A percentile compares a stretch with the other conserved stretches of the same genome.
phyloP scores from a whole-genome alignment of 2,113 vertebrate genomes.

The Myotis brandtii region DNA sequence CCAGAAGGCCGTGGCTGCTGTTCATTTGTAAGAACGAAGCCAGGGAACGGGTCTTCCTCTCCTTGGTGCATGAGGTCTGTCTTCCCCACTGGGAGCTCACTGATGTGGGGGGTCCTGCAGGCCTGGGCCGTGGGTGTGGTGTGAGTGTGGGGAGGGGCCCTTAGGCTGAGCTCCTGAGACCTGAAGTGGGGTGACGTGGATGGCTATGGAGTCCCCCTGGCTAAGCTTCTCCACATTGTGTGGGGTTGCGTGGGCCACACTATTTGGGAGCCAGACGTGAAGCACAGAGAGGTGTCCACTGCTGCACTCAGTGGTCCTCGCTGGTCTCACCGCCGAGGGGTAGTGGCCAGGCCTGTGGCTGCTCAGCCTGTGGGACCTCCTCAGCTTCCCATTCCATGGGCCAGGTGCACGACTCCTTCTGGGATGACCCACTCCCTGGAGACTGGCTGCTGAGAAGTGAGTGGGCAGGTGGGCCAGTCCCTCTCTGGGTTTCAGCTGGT shows the following conservation, averaged over 20 bases:
- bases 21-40: neutral
- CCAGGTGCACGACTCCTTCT: neutral
- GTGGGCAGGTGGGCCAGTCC: too few relatives aligned
- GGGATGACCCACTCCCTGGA: fast-evolving
- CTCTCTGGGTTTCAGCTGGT: neutral
- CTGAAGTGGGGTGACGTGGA: neutral
- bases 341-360: neutral
- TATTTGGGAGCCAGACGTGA: neutral
- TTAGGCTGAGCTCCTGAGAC: neutral
- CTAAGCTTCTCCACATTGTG: neutral
- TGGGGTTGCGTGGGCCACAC: neutral
- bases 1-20: neutral
- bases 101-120: fast-evolving
- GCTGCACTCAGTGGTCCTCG: neutral
- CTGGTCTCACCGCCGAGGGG: neutral
- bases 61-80: neutral
- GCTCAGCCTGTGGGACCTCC: too few relatives aligned
- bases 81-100: neutral
- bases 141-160: neutral
- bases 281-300: neutral
- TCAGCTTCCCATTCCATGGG: neutral
- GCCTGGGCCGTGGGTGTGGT: too few relatives aligned
- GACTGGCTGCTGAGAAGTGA: neutral
- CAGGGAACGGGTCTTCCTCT: neutral
- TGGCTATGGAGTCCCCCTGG: neutral